Percentiles rank a stretch among this genome's conserved stretches.
Evolutionary conservation across 1,140 invertebrate genomes (phyloP).

Genomic region (Eupristina koningsbergeri): DNA sequence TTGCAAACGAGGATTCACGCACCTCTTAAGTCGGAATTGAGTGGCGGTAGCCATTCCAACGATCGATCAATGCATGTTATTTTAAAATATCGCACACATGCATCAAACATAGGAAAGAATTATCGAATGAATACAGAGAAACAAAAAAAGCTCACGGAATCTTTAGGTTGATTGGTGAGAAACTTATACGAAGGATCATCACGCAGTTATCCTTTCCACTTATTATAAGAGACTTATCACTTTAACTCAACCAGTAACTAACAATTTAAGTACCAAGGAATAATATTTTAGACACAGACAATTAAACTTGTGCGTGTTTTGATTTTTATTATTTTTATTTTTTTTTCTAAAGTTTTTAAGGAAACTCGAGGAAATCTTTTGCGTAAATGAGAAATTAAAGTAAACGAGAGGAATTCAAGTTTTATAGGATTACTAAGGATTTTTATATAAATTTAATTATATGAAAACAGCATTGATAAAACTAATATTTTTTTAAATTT

Average conservation of each 20-base stretch:
- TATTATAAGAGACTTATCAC: background rate
- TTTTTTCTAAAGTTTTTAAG: too few relatives aligned
- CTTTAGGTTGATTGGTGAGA: background rate
- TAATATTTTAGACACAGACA: background rate
- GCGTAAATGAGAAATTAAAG: too few relatives aligned
- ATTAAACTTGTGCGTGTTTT: too few relatives aligned
- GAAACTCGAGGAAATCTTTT: too few relatives aligned
- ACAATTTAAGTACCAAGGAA: background rate
- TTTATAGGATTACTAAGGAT: too few relatives aligned
- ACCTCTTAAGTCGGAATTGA: slow-evolving; percentile 8
- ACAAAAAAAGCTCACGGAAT: background rate
- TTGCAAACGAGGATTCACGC: slow-evolving; percentile 39
- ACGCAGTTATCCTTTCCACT: background rate
- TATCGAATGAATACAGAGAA: background rate
- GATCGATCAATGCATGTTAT: slow-evolving; percentile 31
- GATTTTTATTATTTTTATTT: too few relatives aligned
- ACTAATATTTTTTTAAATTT: too few relatives aligned
- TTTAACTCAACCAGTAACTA: too few relatives aligned
- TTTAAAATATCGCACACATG: slow-evolving; percentile 41
- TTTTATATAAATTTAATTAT: too few relatives aligned
- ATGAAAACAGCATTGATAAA: too few relatives aligned
- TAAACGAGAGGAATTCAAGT: too few relatives aligned
- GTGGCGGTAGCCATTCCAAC: slow-evolving; percentile 24
- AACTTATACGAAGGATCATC: background rate
- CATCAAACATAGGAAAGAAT: background rate